Percentiles rank a stretch among this genome's conserved stretches.
Conservation (phyloP, 2,113 vertebrate genomes). For the Oryzias curvinotus region DNA sequence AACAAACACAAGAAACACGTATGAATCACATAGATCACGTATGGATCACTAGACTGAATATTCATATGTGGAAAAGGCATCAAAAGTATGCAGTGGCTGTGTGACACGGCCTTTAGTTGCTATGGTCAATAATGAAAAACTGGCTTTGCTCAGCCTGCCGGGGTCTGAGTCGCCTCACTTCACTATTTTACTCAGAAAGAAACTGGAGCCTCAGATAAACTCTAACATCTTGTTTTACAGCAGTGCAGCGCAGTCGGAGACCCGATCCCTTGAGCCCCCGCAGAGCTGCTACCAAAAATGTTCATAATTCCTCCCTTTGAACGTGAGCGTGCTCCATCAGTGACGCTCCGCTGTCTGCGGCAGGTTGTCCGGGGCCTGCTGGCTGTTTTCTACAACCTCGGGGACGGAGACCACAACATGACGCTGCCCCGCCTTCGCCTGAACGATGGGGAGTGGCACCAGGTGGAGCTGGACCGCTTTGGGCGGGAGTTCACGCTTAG, state of each 20-base stretch:
- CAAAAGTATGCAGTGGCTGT: too few species aligned
- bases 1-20: too few species aligned
- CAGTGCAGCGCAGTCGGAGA: too few species aligned
- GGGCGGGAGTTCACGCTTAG: conserved; percentile 85
- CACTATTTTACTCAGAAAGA: conserved; percentile 12
- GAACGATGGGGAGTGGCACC: conserved; percentile 87
- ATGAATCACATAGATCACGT: too few species aligned
- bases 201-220: conserved; percentile 13
- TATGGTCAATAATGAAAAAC: background rate
- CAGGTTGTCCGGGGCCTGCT: conserved; percentile 83
- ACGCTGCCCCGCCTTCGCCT: conserved; percentile 79
- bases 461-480: conserved; percentile 81
- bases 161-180: conserved; percentile 34
- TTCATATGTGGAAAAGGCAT: too few species aligned
- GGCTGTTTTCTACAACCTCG: conserved; percentile 84
- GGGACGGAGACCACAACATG: conserved; percentile 83
- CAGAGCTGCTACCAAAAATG: background rate
- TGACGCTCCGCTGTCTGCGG: background rate
- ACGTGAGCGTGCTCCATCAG: background rate
- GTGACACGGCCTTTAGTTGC: too few species aligned
- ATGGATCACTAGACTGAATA: too few species aligned
- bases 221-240: background rate
- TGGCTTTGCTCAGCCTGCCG: conserved; percentile 7
- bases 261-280: too few species aligned
- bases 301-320: background rate